phyloP scores from a whole-genome alignment of 2,113 vertebrate species.

The Heterocephalus glaber region DNA sequence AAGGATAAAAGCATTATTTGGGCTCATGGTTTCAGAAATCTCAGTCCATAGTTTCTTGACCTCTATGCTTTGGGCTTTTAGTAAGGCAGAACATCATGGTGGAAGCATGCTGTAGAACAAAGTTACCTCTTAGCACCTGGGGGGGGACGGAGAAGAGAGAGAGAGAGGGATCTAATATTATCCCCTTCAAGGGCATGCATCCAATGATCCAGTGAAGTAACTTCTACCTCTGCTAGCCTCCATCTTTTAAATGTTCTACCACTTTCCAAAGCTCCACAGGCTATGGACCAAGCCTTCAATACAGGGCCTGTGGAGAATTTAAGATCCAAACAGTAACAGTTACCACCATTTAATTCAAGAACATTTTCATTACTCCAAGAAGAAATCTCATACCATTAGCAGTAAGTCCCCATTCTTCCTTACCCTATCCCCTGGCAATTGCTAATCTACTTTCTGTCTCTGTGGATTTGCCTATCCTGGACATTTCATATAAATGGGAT shows the following conservation, averaged over 20 bases:
- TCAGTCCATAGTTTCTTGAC: not conserved
- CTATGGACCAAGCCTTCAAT: not conserved
- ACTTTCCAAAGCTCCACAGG: not conserved
- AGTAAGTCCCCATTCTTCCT: slow-evolving; percentile 3
- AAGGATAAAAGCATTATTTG: not conserved
- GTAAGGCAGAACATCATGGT: not conserved
- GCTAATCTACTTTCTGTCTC: not conserved
- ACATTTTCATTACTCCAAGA: not conserved
- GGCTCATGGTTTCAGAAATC: not conserved
- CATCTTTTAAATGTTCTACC: not conserved
- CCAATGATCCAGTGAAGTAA: not conserved
- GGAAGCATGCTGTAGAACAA: not conserved
- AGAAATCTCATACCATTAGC: slow-evolving; percentile 3
- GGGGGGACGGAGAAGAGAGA: not conserved
- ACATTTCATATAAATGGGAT: slow-evolving; percentile 10
- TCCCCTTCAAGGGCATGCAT: not conserved
- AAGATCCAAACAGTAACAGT: not conserved
- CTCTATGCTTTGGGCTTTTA: too few species aligned
- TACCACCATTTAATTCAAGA: slow-evolving; percentile 24
- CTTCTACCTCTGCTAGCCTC: not conserved
- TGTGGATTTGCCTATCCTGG: slow-evolving; percentile 29
- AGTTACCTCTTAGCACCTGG: not conserved
- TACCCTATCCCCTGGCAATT: not conserved
- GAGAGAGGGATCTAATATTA: not conserved
- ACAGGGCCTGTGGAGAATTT: not conserved